Percentiles rank a stretch among this genome's conserved stretches.
phyloP scores from a whole-genome alignment of 2,113 vertebrate genomes.

The Hydrolagus affinis region DNA sequence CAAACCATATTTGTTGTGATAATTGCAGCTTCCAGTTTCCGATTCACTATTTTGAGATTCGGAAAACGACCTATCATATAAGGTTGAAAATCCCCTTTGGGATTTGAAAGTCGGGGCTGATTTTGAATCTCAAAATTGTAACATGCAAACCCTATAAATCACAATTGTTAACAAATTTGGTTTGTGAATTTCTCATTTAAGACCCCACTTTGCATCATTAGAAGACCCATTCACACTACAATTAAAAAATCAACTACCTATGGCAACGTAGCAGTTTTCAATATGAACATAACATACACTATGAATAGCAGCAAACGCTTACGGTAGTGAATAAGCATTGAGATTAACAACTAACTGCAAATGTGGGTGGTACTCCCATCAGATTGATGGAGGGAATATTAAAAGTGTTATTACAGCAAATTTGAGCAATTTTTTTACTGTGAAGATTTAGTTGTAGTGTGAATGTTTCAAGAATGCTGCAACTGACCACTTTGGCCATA shows the following conservation, averaged over 20 bases:
- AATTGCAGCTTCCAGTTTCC: no score
- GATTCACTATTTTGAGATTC: no score
- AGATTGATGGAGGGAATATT: background rate
- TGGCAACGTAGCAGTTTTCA: background rate
- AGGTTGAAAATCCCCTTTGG: no score
- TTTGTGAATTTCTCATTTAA: no score
- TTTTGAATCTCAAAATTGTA: no score
- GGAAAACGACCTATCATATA: no score
- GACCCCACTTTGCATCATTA: background rate
- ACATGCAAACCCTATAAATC: no score
- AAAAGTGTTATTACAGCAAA: background rate
- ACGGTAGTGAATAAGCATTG: background rate
- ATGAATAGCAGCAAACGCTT: slow-evolving; percentile 1
- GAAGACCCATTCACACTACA: slow-evolving; percentile 8
- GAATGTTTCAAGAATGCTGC: background rate
- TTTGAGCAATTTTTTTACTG: background rate
- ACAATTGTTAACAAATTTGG: no score
- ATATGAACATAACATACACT: background rate
- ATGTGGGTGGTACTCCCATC: background rate
- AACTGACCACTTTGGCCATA: background rate
- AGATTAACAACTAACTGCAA: background rate
- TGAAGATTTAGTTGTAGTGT: slow-evolving; percentile 10
- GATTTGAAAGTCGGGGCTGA: no score
- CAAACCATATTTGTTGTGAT: no score
- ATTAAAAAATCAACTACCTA: background rate